phyloP scores from a whole-genome alignment of 2,888 invertebrate genomes.

The Megastigmus dorsalis region DNA sequence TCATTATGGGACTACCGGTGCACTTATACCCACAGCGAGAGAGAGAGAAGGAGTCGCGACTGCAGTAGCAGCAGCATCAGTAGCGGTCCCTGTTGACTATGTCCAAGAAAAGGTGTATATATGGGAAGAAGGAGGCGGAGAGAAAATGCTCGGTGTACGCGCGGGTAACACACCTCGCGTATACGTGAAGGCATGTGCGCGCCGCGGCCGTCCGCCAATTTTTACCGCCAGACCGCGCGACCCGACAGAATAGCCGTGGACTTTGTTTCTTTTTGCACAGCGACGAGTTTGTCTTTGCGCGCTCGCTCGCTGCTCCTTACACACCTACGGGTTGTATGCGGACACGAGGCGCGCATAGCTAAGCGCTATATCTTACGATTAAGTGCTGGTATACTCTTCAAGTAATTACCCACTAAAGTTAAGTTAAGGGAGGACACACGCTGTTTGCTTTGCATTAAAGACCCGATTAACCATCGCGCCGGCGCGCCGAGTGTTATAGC shows the following conservation, averaged over 20 bases:
- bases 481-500: too few species aligned
- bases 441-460: slow-evolving; percentile 6
- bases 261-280: slow-evolving; percentile 38
- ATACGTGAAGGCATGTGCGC: slow-evolving; percentile 40
- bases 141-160: slow-evolving; percentile 8
- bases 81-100: background rate
- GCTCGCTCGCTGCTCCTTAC: too few species aligned
- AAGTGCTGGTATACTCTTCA: slow-evolving; percentile 19
- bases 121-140: background rate
- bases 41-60: too few species aligned
- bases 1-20: slow-evolving; percentile 2
- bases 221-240: too few species aligned
- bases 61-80: background rate
- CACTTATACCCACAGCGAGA: too few species aligned
- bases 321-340: background rate
- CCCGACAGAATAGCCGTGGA: slow-evolving; percentile 6
- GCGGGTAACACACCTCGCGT: slow-evolving; percentile 17
- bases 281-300: slow-evolving; percentile 19
- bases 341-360: too few species aligned
- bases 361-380: slow-evolving; percentile 21
- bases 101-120: slow-evolving; percentile 31
- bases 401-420: slow-evolving; percentile 35
- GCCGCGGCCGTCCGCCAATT: background rate
- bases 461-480: too few species aligned
- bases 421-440: background rate